Conservation (phyloP, 1,140 invertebrate genomes). For the Drosophila neocordata region DNA sequence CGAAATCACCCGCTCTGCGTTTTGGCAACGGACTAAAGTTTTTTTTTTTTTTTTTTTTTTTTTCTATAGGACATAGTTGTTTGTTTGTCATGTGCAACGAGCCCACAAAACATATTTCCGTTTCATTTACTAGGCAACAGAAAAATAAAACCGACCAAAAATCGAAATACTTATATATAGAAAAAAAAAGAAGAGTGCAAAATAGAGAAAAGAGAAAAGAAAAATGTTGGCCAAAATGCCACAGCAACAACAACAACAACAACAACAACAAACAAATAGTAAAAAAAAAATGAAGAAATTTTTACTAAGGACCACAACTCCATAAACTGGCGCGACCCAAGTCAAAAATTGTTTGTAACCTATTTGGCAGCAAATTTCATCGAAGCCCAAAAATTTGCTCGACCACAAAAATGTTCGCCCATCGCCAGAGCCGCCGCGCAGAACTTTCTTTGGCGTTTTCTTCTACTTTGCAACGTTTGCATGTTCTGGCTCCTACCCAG, state of each 20-base stretch:
- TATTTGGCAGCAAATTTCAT: conserved; percentile 80
- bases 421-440: conserved; percentile 13
- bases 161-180: conserved; percentile 17
- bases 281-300: conserved; percentile 1
- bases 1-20: conserved; percentile 13
- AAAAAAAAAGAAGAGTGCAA: neutral
- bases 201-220: conserved; percentile 30
- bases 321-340: conserved; percentile 73
- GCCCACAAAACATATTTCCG: conserved; percentile 79
- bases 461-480: conserved; percentile 43
- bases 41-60: neutral
- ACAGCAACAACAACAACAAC: no score
- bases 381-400: conserved; percentile 78
- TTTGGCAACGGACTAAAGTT: conserved; percentile 15
- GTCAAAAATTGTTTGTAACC: conserved; percentile 78
- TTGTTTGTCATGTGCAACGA: conserved; percentile 57
- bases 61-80: conserved; percentile 24
- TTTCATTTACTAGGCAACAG: conserved; percentile 77
- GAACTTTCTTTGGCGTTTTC: conserved; percentile 72
- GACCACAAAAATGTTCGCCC: conserved; percentile 77
- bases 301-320: conserved; percentile 22
- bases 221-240: conserved; percentile 67
- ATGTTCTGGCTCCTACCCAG: conserved; percentile 24
- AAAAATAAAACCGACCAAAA: conserved; percentile 17
- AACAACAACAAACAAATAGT: conserved; percentile 38